Evolutionary conservation across 2,113 vertebrate species (phyloP), one percentile per base, ranked within the genome.

Genomic region (Hiodon alosoides): DNA sequence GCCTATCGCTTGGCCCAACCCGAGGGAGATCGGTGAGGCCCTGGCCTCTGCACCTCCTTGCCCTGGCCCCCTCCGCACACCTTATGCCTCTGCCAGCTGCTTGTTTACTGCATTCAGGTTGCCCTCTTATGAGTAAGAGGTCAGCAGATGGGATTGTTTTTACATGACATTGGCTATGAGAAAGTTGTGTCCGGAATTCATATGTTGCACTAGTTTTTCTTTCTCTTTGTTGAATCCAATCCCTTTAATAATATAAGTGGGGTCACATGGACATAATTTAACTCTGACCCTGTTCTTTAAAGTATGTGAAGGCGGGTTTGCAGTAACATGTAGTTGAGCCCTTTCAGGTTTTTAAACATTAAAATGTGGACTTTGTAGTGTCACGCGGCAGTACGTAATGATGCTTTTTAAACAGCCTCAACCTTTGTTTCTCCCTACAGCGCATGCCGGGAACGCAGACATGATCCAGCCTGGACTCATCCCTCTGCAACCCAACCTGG

Each of bases 381-480:
- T 9, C 3, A 3, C 14, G 58, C 9, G 4, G 3, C 58, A 59
- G 3, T 6, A 6, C 5, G 14, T 9, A 59, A 9, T 11, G 14
- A 59, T 59, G 14, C 58, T 59, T 6, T 14, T 59, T 59, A 9
- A 31, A 59, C 73, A 4, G 0, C 64, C 7, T 73, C 67, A 60
- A 61, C 79, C 55, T 74, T 7, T 53, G 67, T 13, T 50, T 72
- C 31, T 46, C 54, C 79, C 85, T 81, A 58, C 85, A 99, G 97
- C 92, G 60, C 95, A 99, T 78, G 91, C 95, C 79, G 95, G 94
- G 58, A 99, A 99, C 47, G 97, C 97, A 72, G 97, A 99, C 84
- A 98, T 99, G 96, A 99, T 99, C 83, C 97, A 99, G 87, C 97
- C 97, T 0, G 96, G 95, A 59, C 94, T 99, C 76, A 96, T 95